Conservation (phyloP, 2,797 vertebrate genomes). For the Neoniphon sammara region DNA sequence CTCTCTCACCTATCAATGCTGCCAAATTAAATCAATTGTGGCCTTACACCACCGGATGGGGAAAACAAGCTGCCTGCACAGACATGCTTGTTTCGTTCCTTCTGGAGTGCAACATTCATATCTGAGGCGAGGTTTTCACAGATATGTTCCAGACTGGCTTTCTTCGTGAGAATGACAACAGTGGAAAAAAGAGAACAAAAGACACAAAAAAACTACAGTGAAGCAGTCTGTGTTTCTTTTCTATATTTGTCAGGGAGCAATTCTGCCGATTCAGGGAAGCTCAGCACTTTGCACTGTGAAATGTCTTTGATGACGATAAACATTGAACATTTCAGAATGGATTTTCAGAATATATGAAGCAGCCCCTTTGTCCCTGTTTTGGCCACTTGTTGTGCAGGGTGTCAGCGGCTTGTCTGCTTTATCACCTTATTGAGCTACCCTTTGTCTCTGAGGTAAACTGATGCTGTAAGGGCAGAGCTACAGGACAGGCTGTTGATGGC, state of each 20-base stretch:
- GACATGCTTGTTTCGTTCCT: constrained; percentile 1
- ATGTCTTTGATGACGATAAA: constrained; percentile 63
- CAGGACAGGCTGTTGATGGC: constrained; percentile 41
- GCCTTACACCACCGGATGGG: constrained; percentile 10
- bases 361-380: constrained; percentile 30
- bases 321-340: constrained; percentile 33
- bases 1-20: constrained; percentile 11
- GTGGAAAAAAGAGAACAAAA: constrained; percentile 39
- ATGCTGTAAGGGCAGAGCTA: not conserved
- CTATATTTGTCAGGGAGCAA: constrained; percentile 56
- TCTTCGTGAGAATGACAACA: constrained; percentile 37
- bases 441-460: constrained; percentile 54
- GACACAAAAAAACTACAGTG: constrained; percentile 49
- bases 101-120: constrained; percentile 2
- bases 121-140: constrained; percentile 16
- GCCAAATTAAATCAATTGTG: constrained; percentile 18
- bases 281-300: constrained; percentile 57
- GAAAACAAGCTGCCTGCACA: not conserved
- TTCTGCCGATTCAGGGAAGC: constrained; percentile 46
- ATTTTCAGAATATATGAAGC: constrained; percentile 34
- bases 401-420: constrained; percentile 58
- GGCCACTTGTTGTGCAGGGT: constrained; percentile 59
- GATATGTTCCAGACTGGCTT: constrained; percentile 24
- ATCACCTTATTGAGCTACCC: constrained; percentile 51
- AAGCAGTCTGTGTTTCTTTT: constrained; percentile 52